Evolutionary conservation across 2,797 vertebrate species (phyloP).

Genomic region (Masticophis lateralis): DNA sequence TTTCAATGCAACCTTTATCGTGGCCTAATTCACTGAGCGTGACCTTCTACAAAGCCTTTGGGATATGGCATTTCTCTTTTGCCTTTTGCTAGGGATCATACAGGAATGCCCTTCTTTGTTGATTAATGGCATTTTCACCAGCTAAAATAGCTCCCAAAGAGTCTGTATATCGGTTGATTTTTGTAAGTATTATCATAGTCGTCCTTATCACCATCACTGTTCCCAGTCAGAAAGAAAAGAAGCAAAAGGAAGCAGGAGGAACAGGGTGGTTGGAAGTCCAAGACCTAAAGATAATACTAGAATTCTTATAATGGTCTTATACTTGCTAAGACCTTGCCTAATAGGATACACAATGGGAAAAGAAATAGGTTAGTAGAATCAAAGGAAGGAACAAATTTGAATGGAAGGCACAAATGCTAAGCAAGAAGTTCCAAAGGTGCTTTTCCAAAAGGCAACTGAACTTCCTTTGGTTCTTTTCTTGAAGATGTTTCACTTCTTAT

Average conservation of each 20-base stretch:
- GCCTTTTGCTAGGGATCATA: not conserved
- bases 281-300: not conserved
- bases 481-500: not conserved
- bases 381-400: not conserved
- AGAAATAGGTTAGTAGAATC: not conserved
- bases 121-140: not conserved
- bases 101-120: not conserved
- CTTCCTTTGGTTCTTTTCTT: not conserved
- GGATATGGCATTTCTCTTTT: not conserved
- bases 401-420: not conserved
- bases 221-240: not conserved
- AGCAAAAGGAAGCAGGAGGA: not conserved
- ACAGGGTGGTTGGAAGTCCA: not conserved
- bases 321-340: not conserved
- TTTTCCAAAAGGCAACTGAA: not conserved
- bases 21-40: not conserved
- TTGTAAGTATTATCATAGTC: not conserved
- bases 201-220: not conserved
- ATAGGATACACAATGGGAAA: not conserved
- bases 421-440: not conserved
- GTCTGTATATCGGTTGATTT: not conserved
- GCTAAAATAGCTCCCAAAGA: not conserved
- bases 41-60: not conserved
- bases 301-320: not conserved
- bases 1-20: not conserved